phyloP scores from a whole-genome alignment of 1,140 invertebrate genomes.

The Saccostrea cuccullata region DNA sequence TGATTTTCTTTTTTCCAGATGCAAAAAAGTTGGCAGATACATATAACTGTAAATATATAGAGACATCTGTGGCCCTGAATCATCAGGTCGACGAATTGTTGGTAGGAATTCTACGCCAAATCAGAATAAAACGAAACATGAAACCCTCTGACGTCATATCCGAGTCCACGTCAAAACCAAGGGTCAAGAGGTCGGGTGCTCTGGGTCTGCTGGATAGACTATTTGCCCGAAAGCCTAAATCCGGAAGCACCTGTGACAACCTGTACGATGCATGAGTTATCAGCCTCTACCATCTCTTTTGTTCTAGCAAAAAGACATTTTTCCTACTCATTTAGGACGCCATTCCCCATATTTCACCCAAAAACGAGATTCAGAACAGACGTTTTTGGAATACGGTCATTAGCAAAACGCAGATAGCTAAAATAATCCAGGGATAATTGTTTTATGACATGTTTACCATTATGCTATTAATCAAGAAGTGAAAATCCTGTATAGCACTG shows the following conservation, averaged over 20 bases:
- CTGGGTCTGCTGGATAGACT: constrained; percentile 46
- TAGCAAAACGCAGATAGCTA: not conserved
- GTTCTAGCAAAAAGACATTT: not conserved
- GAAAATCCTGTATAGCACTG: not conserved
- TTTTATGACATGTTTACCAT: not conserved
- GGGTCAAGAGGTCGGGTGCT: constrained; percentile 38
- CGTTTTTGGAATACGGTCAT: not conserved
- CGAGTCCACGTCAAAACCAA: constrained; percentile 33
- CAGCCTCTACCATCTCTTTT: not conserved
- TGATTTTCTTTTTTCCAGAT: constrained; percentile 65
- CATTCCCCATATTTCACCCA: not conserved
- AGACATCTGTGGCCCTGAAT: constrained; percentile 88
- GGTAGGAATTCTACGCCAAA: constrained; percentile 85
- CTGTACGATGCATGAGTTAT: constrained; percentile 47
- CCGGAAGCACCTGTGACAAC: constrained; percentile 65
- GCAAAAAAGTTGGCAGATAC: constrained; percentile 81
- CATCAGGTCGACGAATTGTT: constrained; percentile 90
- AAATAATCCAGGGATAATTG: not conserved
- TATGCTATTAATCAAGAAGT: not conserved
- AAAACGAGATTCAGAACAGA: not conserved
- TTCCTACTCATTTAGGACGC: not conserved
- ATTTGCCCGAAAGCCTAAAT: constrained; percentile 43
- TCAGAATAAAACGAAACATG: constrained; percentile 65
- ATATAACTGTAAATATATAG: constrained; percentile 89
- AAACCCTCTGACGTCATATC: constrained; percentile 17